These are phyloP conservation scores for Galagoides demidoff DNA, from an alignment of 2,797 vertebrate species.

Conservation along the genomic window DNA sequence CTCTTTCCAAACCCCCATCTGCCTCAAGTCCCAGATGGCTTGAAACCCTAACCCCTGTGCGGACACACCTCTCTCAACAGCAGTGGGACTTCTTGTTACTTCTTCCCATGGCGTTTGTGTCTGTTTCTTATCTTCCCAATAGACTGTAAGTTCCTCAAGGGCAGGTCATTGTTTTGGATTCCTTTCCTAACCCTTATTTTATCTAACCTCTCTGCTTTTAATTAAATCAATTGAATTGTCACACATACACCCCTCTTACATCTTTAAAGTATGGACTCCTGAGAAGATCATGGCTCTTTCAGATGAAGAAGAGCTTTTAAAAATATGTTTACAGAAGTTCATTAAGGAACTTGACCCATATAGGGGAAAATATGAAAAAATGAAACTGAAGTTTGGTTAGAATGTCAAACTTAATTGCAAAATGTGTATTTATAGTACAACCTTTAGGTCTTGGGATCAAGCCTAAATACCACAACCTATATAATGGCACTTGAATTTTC, in stretches of 20 bases:
- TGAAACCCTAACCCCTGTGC: not conserved
- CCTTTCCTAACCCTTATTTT: not conserved
- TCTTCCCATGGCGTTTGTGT: not conserved
- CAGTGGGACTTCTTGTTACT: not conserved
- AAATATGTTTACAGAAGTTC: not conserved
- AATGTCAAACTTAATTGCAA: not conserved
- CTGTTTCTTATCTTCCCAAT: not conserved
- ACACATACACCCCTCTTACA: not conserved
- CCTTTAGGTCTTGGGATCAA: not conserved
- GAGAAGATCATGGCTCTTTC: not conserved
- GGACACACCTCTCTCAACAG: not conserved
- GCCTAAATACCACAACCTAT: not conserved
- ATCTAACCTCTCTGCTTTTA: not conserved
- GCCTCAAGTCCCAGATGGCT: too few species aligned
- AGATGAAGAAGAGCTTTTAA: not conserved
- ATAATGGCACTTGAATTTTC: not conserved
- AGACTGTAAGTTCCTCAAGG: not conserved
- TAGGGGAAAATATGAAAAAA: not conserved
- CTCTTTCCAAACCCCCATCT: not conserved
- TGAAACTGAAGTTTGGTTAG: not conserved
- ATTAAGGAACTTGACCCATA: not conserved
- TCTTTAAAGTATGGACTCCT: conserved; percentile 13
- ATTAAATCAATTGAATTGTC: not conserved
- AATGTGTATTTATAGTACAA: not conserved
- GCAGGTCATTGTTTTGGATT: not conserved